Conservation (phyloP, 2,888 invertebrate genomes). For the Oscheius sp. region DNA sequence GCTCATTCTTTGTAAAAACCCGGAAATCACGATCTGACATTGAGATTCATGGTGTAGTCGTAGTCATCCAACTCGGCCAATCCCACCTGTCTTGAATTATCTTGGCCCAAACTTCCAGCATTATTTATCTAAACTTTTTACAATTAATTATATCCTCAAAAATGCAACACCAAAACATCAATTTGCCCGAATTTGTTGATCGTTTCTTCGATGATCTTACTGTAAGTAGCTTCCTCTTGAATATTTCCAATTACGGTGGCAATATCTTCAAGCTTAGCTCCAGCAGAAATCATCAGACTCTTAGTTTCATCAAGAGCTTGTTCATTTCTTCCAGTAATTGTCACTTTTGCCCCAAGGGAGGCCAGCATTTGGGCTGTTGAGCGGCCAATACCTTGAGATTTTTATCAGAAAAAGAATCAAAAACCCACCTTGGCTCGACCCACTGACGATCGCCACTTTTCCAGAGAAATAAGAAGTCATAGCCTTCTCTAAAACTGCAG, state of each 20-base stretch:
- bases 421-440: conserved; percentile 41
- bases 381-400: conserved; percentile 3
- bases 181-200: background rate
- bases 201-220: background rate
- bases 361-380: background rate
- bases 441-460: conserved; percentile 17
- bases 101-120: conserved; percentile 24
- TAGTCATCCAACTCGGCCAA: no score
- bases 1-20: background rate
- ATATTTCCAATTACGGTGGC: background rate
- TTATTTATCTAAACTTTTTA: conserved; percentile 32
- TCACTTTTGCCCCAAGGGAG: background rate
- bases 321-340: background rate
- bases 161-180: background rate
- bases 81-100: no score
- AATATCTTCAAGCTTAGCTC: background rate
- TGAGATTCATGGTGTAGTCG: background rate
- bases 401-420: no score
- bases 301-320: background rate
- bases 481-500: no score
- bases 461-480: no score
- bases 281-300: background rate
- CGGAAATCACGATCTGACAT: background rate
- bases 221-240: background rate
- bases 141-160: no score